phyloP scores from a whole-genome alignment of 2,113 vertebrate species.

The Phasianus colchicus region DNA sequence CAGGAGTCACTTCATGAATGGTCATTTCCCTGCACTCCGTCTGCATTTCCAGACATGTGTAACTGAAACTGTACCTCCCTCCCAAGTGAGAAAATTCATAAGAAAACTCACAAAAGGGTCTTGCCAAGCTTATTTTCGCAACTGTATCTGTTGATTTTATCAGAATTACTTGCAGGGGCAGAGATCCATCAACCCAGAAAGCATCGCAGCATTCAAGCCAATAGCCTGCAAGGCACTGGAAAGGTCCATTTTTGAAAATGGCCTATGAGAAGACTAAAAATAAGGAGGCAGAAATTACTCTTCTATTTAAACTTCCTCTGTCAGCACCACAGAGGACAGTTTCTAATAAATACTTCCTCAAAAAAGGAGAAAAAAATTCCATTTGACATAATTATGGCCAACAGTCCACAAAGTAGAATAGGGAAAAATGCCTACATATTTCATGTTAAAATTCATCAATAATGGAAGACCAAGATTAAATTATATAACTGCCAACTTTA shows the following conservation, averaged over 20 bases:
- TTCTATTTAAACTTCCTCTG: slow-evolving; percentile 48
- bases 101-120: background rate
- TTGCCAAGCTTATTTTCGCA: background rate
- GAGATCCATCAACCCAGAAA: background rate
- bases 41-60: background rate
- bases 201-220: background rate
- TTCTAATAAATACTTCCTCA: slow-evolving; percentile 58
- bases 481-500: slow-evolving; percentile 82
- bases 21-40: background rate
- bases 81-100: background rate
- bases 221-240: background rate
- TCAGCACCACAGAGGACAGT: slow-evolving; percentile 40
- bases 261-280: slow-evolving; percentile 36
- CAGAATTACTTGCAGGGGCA: background rate
- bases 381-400: slow-evolving; percentile 68
- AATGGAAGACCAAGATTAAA: slow-evolving; percentile 80
- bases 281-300: slow-evolving; percentile 32
- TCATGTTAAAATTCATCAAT: slow-evolving; percentile 85
- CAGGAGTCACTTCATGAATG: background rate
- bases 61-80: background rate
- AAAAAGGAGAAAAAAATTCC: slow-evolving; percentile 37
- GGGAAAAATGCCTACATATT: slow-evolving; percentile 78
- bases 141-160: background rate
- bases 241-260: slow-evolving; percentile 30
- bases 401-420: slow-evolving; percentile 56